Conservation (phyloP, 2,113 vertebrate species). For the Grus americana region DNA sequence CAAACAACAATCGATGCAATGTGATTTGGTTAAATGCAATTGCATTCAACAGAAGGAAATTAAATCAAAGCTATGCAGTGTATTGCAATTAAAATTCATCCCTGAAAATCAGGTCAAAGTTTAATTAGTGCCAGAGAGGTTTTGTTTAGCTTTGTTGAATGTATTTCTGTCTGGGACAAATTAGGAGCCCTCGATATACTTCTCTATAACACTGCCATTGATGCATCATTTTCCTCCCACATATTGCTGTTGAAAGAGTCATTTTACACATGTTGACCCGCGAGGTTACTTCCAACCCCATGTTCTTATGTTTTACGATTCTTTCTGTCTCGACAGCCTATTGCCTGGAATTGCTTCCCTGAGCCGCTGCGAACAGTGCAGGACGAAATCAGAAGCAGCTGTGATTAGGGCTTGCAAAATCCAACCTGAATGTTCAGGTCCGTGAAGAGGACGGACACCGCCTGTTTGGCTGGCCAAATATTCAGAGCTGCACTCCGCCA, state of each 20-base stretch:
- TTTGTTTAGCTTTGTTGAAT: constrained; percentile 26
- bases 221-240: background rate
- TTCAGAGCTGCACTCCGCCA: background rate
- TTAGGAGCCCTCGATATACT: background rate
- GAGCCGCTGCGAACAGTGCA: background rate
- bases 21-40: constrained; percentile 49
- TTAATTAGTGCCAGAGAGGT: constrained; percentile 20
- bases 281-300: background rate
- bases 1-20: constrained; percentile 25
- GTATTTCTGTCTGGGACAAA: background rate
- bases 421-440: background rate
- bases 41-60: constrained; percentile 21
- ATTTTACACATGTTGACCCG: background rate
- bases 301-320: background rate
- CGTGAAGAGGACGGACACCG: rapidly evolving
- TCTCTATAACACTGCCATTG: background rate
- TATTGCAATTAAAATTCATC: constrained; percentile 43
- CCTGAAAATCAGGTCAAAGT: constrained; percentile 10
- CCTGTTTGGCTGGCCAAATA: too few relatives aligned
- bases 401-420: background rate
- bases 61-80: constrained; percentile 19
- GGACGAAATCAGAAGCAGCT: background rate
- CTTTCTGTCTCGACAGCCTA: background rate
- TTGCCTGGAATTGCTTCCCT: background rate
- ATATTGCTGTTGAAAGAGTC: background rate